Base-by-base conservation (phyloP, 2,888 invertebrate genomes). In the Cremastobaeus sp. region DNA sequence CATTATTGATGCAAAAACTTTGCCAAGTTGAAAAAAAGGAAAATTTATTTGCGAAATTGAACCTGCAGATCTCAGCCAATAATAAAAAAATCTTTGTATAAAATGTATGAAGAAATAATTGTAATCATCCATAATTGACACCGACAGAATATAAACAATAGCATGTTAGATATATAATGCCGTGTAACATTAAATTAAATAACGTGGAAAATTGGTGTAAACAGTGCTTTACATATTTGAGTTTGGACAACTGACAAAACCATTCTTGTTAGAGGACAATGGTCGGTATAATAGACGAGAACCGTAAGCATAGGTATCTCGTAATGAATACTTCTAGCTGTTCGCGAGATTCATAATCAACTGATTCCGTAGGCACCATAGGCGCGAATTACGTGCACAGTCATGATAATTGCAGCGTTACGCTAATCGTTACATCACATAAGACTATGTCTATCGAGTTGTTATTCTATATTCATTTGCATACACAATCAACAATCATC, bases 391-490 rank as follows among this genome's bases (percentile, higher is more conserved):
- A 59, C 71, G 32, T 65, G 25, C 30, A 35, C 32, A 48, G 25
- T 32, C 18, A 52, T 57, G 65, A 32, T 65, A 60, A 64, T 72
- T 72, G 12, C 65, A 52, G 11, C 20, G 47, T 66, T 65, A 32
- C 64, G 65, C 47, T 65, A 28, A 57, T 65, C 41, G 30, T 72
- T 72, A 65, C 72, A 60, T 72, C 72, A 72, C 21, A 35, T 43
- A 48, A 55, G 55, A 55, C 48, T 12, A 18, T 21, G 28, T 18
- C 18, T 47, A 65, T 59, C 32, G 28, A 57, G 60, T 41, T 52
- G 59, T 50, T 55, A 59, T 65, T 59, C 59, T 52, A 47, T 37
- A 55, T 71, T 71, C 59, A 72, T 72, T 72, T 72, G 57, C 71
- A 48, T 72, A 57, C 34, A 59, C 54, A 65, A 59, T 65, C 52